phyloP scores from a whole-genome alignment of 1,140 invertebrate species.

The Cydia pomonella region DNA sequence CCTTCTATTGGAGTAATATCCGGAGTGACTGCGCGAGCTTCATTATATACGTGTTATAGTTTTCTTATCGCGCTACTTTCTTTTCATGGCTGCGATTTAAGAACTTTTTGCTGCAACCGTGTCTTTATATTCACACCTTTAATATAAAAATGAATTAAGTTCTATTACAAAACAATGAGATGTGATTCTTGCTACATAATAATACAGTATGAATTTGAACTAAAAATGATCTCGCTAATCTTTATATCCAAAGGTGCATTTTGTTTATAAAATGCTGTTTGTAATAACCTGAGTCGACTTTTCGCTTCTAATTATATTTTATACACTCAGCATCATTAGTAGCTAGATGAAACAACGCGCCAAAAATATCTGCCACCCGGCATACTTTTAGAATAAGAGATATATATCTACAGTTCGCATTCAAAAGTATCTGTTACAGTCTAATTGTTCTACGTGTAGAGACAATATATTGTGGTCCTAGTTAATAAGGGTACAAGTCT shows the following conservation, averaged over 20 bases:
- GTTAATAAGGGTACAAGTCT: too few relatives aligned
- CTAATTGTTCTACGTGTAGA: too few relatives aligned
- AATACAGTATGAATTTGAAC: not conserved
- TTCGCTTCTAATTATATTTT: not conserved
- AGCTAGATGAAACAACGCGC: too few relatives aligned
- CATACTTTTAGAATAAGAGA: too few relatives aligned
- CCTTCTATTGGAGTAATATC: constrained; percentile 1
- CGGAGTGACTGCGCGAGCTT: constrained; percentile 15
- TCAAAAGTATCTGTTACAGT: too few relatives aligned
- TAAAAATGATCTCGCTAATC: not conserved
- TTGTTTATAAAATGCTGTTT: not conserved
- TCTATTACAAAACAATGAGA: not conserved
- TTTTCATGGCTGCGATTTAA: constrained; percentile 12
- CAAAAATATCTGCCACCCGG: too few relatives aligned
- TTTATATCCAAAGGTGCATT: constrained; percentile 6
- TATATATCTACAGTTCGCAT: too few relatives aligned
- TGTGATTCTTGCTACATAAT: not conserved
- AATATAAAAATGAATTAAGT: constrained; percentile 3
- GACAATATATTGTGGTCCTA: too few relatives aligned
- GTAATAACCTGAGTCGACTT: not conserved
- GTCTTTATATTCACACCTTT: constrained; percentile 14
- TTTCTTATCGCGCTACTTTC: constrained; percentile 16
- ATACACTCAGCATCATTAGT: not conserved
- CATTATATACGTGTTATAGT: constrained; percentile 21
- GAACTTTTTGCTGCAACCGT: constrained; percentile 9